Percentiles rank a stretch among this genome's conserved stretches.
Evolutionary conservation across 2,888 invertebrate genomes (phyloP).

Genomic region (Eledone cirrhosa): DNA sequence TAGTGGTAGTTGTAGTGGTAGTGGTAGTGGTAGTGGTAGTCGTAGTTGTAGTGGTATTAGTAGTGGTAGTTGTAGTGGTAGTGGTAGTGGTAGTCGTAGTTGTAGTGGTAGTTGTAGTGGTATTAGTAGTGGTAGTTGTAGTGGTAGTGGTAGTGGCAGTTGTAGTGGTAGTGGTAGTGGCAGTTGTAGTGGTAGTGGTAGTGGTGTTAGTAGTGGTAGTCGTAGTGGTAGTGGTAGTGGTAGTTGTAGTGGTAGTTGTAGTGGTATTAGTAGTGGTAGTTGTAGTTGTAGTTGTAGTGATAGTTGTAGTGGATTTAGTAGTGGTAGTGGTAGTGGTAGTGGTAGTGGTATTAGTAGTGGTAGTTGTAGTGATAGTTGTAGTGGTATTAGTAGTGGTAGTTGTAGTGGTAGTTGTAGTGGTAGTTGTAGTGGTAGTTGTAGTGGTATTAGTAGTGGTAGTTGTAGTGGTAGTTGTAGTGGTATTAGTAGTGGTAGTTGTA

Average conservation of each 20-base stretch:
- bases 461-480: too few species aligned
- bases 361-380: too few species aligned
- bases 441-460: too few species aligned
- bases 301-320: not conserved
- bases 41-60: too few species aligned
- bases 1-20: not conserved
- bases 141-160: not conserved
- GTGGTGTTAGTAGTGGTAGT: not conserved
- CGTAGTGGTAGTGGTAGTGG: not conserved
- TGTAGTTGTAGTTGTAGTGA: not conserved
- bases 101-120: not conserved
- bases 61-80: too few species aligned
- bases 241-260: not conserved
- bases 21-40: slow-evolving; percentile 1
- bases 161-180: not conserved
- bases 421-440: too few species aligned
- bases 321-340: not conserved
- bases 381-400: too few species aligned
- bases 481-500: too few species aligned
- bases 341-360: too few species aligned
- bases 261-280: not conserved
- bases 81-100: too few species aligned
- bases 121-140: not conserved
- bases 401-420: too few species aligned
- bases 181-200: slow-evolving; percentile 2